phyloP scores from a whole-genome alignment of 2,113 vertebrate genomes.

The Paraplagusia blochii region DNA sequence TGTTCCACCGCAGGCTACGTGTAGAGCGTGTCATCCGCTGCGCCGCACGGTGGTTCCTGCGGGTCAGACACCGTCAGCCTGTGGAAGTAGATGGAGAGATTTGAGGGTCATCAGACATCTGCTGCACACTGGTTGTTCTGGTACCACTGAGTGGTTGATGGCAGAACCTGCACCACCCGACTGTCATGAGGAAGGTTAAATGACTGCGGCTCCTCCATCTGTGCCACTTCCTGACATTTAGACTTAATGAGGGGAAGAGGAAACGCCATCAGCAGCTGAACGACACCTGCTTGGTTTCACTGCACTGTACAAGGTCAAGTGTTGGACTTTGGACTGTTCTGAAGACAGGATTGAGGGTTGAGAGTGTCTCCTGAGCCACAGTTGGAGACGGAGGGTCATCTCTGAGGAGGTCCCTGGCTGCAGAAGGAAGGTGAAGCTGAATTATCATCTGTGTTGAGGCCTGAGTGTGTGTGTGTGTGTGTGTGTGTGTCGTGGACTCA shows the following conservation, averaged over 20 bases:
- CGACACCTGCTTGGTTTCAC: conserved; percentile 36
- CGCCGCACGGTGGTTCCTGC: not conserved
- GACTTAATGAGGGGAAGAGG: conserved; percentile 36
- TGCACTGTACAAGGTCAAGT: conserved; percentile 44
- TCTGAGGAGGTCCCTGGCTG: conserved; percentile 50
- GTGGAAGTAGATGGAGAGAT: not conserved
- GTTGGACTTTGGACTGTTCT: conserved; percentile 24
- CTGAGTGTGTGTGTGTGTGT: no score
- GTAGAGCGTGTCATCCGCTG: not conserved
- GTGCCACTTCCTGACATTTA: conserved; percentile 51
- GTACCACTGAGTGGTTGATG: conserved; percentile 20
- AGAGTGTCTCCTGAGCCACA: conserved; percentile 53
- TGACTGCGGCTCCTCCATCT: conserved; percentile 25
- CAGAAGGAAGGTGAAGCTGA: conserved; percentile 52
- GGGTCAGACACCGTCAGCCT: conserved; percentile 9
- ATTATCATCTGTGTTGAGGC: conserved; percentile 14
- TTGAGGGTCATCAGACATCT: conserved; percentile 35
- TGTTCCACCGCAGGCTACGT: conserved; percentile 11
- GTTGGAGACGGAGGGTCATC: no score
- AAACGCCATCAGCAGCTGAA: conserved; percentile 46
- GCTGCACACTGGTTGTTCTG: conserved; percentile 23
- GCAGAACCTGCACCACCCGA: conserved; percentile 40
- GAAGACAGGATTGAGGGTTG: conserved; percentile 50
- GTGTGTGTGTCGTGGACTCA: no score
- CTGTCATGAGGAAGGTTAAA: conserved; percentile 36